Conservation (phyloP, 2,113 vertebrate species). For the Pygoscelis adeliae region DNA sequence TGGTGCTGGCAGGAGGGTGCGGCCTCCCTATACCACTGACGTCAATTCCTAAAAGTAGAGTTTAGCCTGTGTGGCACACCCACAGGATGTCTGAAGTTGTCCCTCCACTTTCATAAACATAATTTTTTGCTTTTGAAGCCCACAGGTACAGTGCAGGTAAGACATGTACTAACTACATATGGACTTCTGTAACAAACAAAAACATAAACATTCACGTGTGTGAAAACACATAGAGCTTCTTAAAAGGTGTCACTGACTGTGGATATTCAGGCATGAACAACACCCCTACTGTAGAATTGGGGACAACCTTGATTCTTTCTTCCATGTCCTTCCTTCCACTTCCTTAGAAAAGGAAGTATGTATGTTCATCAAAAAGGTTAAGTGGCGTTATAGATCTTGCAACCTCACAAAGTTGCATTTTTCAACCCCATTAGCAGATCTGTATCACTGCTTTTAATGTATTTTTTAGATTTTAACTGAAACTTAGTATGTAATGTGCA, state of each 20-base stretch:
- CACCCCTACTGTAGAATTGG: rapidly evolving
- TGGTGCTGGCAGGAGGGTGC: conserved; percentile 44
- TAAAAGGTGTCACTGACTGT: background rate
- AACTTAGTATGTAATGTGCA: background rate
- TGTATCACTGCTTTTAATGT: background rate
- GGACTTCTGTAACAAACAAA: background rate
- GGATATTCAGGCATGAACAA: background rate
- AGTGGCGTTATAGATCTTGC: background rate
- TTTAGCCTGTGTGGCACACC: conserved; percentile 48
- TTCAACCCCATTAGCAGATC: background rate
- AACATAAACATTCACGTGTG: rapidly evolving
- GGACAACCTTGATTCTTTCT: background rate
- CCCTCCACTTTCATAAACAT: conserved; percentile 48
- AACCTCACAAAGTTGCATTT: background rate
- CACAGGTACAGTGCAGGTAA: conserved; percentile 16
- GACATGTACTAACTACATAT: rapidly evolving
- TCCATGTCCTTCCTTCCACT: background rate
- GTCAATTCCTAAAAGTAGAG: conserved; percentile 64
- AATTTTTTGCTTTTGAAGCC: background rate
- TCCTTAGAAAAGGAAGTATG: background rate
- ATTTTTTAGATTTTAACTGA: background rate
- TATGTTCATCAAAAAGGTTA: background rate
- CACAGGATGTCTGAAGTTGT: conserved; percentile 52
- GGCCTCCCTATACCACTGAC: conserved; percentile 31
- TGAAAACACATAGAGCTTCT: background rate